phyloP scores from a whole-genome alignment of 1,140 invertebrate species.

The Aphelenchoides besseyi region DNA sequence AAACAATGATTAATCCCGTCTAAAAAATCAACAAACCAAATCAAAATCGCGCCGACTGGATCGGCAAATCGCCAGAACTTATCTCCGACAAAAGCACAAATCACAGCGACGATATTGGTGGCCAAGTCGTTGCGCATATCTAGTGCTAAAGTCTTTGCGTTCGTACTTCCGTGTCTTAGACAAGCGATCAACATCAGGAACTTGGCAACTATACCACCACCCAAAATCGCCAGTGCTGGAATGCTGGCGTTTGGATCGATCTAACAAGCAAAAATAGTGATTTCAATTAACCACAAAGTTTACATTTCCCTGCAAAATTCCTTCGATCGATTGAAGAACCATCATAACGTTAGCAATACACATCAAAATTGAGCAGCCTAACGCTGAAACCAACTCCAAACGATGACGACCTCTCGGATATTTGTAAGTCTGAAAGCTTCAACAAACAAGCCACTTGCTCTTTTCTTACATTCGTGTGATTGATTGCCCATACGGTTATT shows the following conservation, averaged over 20 bases:
- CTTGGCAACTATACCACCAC: conserved; percentile 42
- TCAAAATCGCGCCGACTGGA: conserved; percentile 46
- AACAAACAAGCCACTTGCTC: too few species aligned
- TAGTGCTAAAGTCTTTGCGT: conserved; percentile 31
- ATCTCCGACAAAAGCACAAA: conserved; percentile 44
- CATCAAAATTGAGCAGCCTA: conserved; percentile 42
- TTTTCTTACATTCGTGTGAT: conserved; percentile 48
- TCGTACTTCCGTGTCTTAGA: conserved; percentile 34
- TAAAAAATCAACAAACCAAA: conserved; percentile 34
- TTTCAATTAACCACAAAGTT: neutral
- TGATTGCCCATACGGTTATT: conserved; percentile 44
- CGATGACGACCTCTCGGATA: conserved; percentile 46
- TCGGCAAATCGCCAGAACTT: conserved; percentile 45
- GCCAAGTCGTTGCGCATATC: conserved; percentile 48
- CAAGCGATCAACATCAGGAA: conserved; percentile 42
- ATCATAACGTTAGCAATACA: conserved; percentile 41
- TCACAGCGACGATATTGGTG: conserved; percentile 45
- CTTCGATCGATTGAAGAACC: conserved; percentile 38
- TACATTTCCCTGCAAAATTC: too few species aligned
- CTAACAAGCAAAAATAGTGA: conserved; percentile 27
- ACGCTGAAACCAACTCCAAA: conserved; percentile 45
- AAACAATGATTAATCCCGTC: neutral
- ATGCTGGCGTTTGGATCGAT: conserved; percentile 47
- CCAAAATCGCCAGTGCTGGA: conserved; percentile 34
- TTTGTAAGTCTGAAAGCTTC: too few species aligned